Percentiles rank a stretch among this genome's conserved stretches.
Evolutionary conservation across 2,797 vertebrate species (phyloP).

Genomic region (Monodelphis domestica): DNA sequence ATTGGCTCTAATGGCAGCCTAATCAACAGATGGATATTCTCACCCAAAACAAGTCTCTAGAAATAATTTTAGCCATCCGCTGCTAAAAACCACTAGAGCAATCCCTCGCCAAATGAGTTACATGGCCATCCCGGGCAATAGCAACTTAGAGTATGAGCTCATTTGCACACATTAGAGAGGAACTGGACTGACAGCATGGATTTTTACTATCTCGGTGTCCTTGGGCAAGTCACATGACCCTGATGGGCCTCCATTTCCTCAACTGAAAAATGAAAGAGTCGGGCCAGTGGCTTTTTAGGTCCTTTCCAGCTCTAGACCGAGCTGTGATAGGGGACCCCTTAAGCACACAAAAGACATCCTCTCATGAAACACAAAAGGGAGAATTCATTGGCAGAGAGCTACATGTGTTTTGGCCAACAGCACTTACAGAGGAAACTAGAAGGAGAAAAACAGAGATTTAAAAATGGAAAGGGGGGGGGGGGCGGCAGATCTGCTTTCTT

Average conservation of each 20-base stretch:
- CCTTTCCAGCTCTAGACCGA: not conserved
- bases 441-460: not conserved
- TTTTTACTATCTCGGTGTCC: not conserved
- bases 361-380: not conserved
- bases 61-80: too few species aligned
- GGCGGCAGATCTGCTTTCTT: not conserved
- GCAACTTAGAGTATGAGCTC: not conserved
- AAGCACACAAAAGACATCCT: not conserved
- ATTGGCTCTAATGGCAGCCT: too few species aligned
- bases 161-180: too few species aligned
- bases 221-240: not conserved
- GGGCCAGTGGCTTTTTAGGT: not conserved
- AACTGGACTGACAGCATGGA: too few species aligned
- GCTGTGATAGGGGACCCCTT: not conserved
- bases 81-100: not conserved
- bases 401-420: not conserved
- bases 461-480: not conserved
- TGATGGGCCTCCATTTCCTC: not conserved
- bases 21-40: too few species aligned
- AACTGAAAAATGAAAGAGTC: not conserved
- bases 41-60: too few species aligned
- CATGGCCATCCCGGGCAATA: not conserved
- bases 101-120: not conserved
- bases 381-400: not conserved
- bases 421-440: not conserved